Base-by-base conservation (phyloP, 2,113 vertebrate genomes). In the Tricholaema leucomelas region DNA sequence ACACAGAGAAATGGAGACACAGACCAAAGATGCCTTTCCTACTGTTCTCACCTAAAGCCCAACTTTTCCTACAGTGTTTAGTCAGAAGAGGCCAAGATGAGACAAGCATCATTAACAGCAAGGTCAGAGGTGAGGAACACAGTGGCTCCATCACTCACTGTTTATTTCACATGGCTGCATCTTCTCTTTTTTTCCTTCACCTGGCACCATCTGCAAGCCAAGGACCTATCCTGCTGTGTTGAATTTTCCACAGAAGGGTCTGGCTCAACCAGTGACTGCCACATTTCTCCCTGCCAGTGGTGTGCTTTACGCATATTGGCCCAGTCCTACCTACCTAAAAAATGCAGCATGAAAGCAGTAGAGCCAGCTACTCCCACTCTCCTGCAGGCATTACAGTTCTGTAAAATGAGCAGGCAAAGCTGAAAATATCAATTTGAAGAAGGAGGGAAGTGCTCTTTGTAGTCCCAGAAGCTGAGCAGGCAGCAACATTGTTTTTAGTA, bases 311-410 rank as follows among this genome's bases (percentile, higher is more conserved):
- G 5, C 8, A 13, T 36, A 44, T 3, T 16, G 27, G 40, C 25
- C 15, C 14, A 42, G 23, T 25, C 28, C 61, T 30, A 19, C 21
- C 33, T 56, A 15, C 42, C 66, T 46, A 24, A 55, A 67, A 28
- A 15, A 46, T 31, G 23, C 31, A 72, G 28, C 7, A 30, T 66
- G 6, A 30, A 28, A 64, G 38, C 58, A 50, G 21, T 5, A 31
- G 28, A 31, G 20, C 10, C 0, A 0, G 18, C 15, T 4, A 1
- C 12, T 66, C 23, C 12, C 10, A 3, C 31, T 84, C 18, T 28
- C 63, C 58, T n/a, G 30, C 59, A 72, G 31, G 25, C 36, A 46
- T 2, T 1, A 27, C 17, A 9, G 9, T 12, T 81, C 40, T n/a
- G 25, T 11, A 23, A 13, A 46, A 46, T 9, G 3, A 15, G 16